Conservation (phyloP, 2,113 vertebrate species). For the Callithrix jacchus region DNA sequence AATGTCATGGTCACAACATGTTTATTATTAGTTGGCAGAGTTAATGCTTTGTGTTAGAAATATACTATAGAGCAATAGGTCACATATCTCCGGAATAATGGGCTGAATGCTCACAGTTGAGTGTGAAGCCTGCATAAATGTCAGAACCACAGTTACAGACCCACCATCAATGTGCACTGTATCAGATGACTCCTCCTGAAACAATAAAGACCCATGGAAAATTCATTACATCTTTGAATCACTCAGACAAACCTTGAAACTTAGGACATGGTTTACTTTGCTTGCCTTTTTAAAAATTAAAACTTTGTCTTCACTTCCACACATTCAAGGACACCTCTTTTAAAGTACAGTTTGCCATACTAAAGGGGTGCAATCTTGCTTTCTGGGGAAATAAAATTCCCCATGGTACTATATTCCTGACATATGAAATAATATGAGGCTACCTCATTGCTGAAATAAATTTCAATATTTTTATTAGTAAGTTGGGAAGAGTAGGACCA, state of each 20-base stretch:
- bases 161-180: no score
- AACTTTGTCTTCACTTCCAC: background rate
- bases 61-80: background rate
- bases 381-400: background rate
- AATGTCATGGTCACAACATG: background rate
- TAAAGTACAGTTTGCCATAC: background rate
- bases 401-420: background rate
- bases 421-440: background rate
- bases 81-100: background rate
- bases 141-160: background rate
- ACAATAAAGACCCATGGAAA: background rate
- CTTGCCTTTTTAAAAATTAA: constrained; percentile 22
- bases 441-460: constrained; percentile 38
- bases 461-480: constrained; percentile 17
- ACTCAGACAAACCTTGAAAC: background rate
- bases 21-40: background rate
- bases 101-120: background rate
- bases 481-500: background rate
- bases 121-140: background rate
- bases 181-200: background rate
- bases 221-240: constrained; percentile 10
- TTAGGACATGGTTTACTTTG: background rate
- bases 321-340: background rate
- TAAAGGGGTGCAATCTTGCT: background rate
- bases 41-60: background rate